Evolutionary conservation across 2,888 invertebrate genomes (phyloP).

Genomic region (Dioctria linearis): DNA sequence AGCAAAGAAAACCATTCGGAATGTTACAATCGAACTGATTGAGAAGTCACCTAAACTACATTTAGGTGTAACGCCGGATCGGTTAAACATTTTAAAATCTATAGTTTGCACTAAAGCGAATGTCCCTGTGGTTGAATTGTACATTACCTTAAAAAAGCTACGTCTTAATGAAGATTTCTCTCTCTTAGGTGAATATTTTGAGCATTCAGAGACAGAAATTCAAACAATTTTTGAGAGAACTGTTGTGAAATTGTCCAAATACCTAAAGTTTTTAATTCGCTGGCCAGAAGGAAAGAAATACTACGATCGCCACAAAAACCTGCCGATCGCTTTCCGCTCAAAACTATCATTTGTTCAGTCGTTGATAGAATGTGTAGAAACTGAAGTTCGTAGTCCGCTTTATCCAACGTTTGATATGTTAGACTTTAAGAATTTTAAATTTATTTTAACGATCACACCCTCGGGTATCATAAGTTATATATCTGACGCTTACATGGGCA

Average conservation of each 20-base stretch:
- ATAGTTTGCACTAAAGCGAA: conserved; percentile 66
- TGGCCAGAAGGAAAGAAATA: conserved; percentile 69
- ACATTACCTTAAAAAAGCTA: conserved; percentile 67
- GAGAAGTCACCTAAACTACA: conserved; percentile 66
- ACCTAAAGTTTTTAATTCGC: conserved; percentile 66
- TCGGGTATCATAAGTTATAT: conserved; percentile 69
- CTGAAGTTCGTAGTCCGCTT: conserved; percentile 64
- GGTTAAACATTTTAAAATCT: conserved; percentile 66
- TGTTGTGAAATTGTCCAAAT: conserved; percentile 65
- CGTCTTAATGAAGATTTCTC: conserved; percentile 68
- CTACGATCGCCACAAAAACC: conserved; percentile 68
- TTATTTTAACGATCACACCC: conserved; percentile 68
- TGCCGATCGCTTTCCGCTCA: conserved; percentile 67
- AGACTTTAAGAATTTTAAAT: conserved; percentile 68
- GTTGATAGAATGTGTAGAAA: conserved; percentile 69
- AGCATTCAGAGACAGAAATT: conserved; percentile 65
- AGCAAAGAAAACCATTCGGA: conserved; percentile 65
- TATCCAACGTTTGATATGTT: conserved; percentile 63
- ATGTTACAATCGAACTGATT: conserved; percentile 66
- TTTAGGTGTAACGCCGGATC: conserved; percentile 64
- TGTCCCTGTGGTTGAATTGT: conserved; percentile 66
- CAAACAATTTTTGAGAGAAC: conserved; percentile 66
- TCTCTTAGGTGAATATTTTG: conserved; percentile 67
- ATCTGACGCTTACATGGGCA: conserved; percentile 68
- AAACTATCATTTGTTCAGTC: conserved; percentile 69